These are phyloP conservation scores for Cynaeus angustus DNA, from an alignment of 2,888 invertebrate genomes.

Conservation along the genomic window DNA sequence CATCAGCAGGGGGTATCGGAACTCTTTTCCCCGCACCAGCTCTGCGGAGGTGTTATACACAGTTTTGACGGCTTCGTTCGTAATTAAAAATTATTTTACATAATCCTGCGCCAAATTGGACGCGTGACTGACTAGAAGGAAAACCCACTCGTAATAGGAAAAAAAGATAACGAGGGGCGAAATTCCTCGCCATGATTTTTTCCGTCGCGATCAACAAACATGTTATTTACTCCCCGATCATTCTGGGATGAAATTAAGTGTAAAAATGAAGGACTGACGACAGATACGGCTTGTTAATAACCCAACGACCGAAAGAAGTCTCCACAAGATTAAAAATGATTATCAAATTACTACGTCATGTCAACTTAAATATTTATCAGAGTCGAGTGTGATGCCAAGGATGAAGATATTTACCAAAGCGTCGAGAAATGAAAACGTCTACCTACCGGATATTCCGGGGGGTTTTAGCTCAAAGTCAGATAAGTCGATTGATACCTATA, in stretches of 20 bases:
- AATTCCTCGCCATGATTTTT: conserved; percentile 2
- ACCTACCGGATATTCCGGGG: conserved; percentile 48
- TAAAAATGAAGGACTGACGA: conserved; percentile 65
- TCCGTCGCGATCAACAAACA: conserved; percentile 30
- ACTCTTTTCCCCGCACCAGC: conserved; percentile 54
- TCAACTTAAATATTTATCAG: conserved; percentile 61
- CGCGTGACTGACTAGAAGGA: conserved; percentile 12
- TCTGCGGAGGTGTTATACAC: conserved; percentile 59
- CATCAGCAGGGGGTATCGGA: conserved; percentile 49
- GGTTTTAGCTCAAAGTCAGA: conserved; percentile 34
- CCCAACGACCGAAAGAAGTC: conserved; percentile 56
- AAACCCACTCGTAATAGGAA: background rate
- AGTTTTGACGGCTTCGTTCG: conserved; percentile 54
- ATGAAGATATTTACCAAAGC: conserved; percentile 49
- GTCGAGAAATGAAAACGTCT: conserved; percentile 44
- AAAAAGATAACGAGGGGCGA: conserved; percentile 10
- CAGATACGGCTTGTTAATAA: conserved; percentile 58
- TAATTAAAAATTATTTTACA: conserved; percentile 43
- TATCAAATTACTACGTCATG: conserved; percentile 67
- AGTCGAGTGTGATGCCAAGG: conserved; percentile 40
- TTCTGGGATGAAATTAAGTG: conserved; percentile 63
- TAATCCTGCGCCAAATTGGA: conserved; percentile 26
- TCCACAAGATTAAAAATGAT: conserved; percentile 62
- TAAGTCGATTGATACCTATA: conserved; percentile 42
- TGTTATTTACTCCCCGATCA: conserved; percentile 49